Conservation (phyloP, 2,888 invertebrate species). For the Chymomyza amoena region DNA sequence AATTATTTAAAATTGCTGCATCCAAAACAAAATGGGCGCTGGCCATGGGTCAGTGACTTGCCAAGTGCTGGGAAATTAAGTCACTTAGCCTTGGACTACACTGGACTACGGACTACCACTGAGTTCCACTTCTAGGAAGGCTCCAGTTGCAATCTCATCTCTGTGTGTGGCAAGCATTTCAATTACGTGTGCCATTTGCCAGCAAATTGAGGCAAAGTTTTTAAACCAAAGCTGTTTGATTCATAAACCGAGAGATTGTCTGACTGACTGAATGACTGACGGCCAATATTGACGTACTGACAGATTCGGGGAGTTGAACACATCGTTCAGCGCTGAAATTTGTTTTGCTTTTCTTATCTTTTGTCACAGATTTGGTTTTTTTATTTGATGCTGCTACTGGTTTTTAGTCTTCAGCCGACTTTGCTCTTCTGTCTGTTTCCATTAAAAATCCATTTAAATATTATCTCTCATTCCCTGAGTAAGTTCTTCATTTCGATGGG, state of each 20-base stretch:
- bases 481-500: neutral
- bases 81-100: neutral
- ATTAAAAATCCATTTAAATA: constrained; percentile 69
- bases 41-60: constrained; percentile 1
- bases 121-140: neutral
- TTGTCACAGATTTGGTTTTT: neutral
- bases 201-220: constrained; percentile 59
- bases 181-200: constrained; percentile 6
- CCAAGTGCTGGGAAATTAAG: neutral
- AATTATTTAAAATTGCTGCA: constrained; percentile 2
- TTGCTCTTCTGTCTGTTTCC: constrained; percentile 45
- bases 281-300: neutral
- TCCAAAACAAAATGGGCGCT: neutral
- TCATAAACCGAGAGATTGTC: neutral
- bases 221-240: constrained; percentile 53
- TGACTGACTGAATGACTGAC: neutral
- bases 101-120: no score
- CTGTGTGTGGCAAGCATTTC: neutral
- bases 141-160: neutral
- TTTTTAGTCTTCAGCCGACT: neutral
- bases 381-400: neutral
- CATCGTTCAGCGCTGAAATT: neutral
- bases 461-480: constrained; percentile 42
- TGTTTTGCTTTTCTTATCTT: neutral
- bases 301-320: neutral